Evolutionary conservation across 2,797 vertebrate genomes (phyloP).

Genomic region (Scyliorhinus canicula): DNA sequence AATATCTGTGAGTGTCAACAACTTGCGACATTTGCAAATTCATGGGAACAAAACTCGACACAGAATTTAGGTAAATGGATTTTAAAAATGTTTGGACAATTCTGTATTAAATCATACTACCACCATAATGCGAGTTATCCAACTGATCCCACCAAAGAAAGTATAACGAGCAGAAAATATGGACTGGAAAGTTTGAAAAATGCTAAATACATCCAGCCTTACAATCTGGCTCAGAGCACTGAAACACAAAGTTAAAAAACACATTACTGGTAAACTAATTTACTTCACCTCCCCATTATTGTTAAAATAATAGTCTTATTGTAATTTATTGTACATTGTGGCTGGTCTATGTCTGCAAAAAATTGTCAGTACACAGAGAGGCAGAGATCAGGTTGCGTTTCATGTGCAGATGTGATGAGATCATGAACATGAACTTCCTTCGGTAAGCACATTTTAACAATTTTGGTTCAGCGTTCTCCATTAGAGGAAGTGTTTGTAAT

Average conservation of each 20-base stretch:
- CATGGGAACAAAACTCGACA: background rate
- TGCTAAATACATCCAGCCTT: background rate
- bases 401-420: conserved; percentile 20
- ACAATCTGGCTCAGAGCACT: background rate
- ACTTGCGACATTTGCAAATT: background rate
- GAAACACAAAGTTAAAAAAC: background rate
- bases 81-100: background rate
- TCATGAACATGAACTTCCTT: background rate
- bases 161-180: background rate
- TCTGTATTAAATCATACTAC: background rate
- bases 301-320: background rate
- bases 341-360: background rate
- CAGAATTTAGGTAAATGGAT: background rate
- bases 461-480: background rate
- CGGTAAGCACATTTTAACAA: conserved; percentile 1
- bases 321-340: background rate
- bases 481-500: conserved; percentile 9
- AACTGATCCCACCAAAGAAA: background rate
- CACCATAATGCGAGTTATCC: background rate
- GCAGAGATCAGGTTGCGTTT: background rate
- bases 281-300: background rate
- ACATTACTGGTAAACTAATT: background rate
- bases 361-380: background rate
- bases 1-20: background rate
- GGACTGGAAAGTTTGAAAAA: background rate